Evolutionary conservation across 2,113 vertebrate species (phyloP).

Genomic region (Aspidoscelis tigris): DNA sequence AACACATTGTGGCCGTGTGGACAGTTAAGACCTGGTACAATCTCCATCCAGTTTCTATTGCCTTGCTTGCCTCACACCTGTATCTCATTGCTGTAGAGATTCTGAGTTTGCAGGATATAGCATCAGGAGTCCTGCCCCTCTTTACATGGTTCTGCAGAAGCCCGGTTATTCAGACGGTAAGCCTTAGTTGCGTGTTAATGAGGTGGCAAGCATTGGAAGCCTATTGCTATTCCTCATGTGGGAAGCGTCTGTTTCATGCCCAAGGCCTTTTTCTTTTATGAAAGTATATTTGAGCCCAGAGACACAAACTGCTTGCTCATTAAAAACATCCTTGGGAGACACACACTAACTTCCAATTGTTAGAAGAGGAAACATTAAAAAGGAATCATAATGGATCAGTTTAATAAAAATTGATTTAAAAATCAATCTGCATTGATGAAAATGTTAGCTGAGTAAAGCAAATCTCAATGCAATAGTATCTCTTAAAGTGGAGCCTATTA

Average conservation of each 20-base stretch:
- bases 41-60: no score
- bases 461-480: constrained; percentile 9
- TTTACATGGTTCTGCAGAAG: no score
- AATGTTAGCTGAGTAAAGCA: constrained; percentile 47
- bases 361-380: constrained; percentile 28
- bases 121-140: no score
- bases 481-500: constrained; percentile 39
- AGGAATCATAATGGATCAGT: constrained; percentile 30
- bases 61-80: no score
- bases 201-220: neutral
- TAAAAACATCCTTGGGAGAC: neutral
- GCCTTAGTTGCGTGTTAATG: neutral
- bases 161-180: no score
- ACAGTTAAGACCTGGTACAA: no score
- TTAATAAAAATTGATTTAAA: constrained; percentile 52
- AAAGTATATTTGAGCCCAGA: neutral
- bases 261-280: neutral
- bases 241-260: neutral
- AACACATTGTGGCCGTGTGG: no score
- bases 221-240: neutral
- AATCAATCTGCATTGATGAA: constrained; percentile 19
- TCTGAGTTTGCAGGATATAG: no score
- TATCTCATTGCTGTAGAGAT: no score
- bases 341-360: neutral
- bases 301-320: neutral